Evolutionary conservation across 1,140 invertebrate genomes (phyloP), one percentile per base, ranked within the genome.

Genomic region (Dolichoris vasculosae): DNA sequence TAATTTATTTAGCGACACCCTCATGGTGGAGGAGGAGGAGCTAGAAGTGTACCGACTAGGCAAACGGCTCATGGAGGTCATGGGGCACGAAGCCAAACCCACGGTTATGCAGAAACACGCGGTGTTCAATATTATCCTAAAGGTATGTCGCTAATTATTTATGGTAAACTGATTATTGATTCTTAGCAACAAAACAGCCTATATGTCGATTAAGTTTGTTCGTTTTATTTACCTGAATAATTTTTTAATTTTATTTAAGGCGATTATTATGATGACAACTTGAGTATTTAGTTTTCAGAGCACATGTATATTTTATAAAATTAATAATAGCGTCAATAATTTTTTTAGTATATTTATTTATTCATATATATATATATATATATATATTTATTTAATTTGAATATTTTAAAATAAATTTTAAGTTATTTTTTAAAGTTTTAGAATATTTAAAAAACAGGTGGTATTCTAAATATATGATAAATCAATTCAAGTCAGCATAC

Each of bases 101-200:
- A 95, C 84, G 95, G 95, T 15, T 96, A 96, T 88, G 95, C 95
- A 15, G 95, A 96, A 89, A 96, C 96, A 26, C 92, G 96, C 89
- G 95, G 94, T 87, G 95, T 95, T 87, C 96, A 96, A 91, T 96
- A 96, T 92, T 95, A 96, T 93, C 94, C 95, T 76, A 96, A 96
- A 96, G 95, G 95, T 96, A 94, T 91, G 13, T 43, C n/a, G 11
- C 13, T 71, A 26, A 11, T 73, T 17, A 9, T 73, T 4, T 43
- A 26, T 2, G 38, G 23, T n/a, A 43, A 13, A 43, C 4, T 43
- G 1, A 6, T 17, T 73, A 73, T 73, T 43, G 40, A 9, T 71
- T 71, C 0, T 38, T 32, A 43, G 35, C 51, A 86, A 78, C 87
- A 20, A 88, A 67, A 11, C 79, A 35, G 43, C 40, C 23, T 81